phyloP scores from a whole-genome alignment of 2,888 invertebrate species.

The Clivina fossor region DNA sequence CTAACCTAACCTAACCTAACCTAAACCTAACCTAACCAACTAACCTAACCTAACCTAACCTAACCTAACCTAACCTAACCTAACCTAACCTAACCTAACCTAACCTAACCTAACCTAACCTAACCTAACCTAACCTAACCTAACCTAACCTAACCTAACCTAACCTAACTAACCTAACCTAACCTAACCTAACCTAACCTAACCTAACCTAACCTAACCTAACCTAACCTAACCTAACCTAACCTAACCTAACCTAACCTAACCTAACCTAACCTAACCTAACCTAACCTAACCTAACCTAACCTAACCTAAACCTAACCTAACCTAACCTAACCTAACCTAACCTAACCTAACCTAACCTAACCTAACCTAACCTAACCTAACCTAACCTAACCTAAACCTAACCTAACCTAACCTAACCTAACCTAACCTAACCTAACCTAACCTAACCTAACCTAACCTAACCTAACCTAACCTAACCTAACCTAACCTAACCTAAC shows the following conservation, averaged over 20 bases:
- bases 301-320: conserved; percentile 34
- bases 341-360: conserved; percentile 34
- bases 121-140: conserved; percentile 28
- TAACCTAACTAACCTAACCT: conserved; percentile 29
- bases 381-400: conserved; percentile 37
- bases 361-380: conserved; percentile 37
- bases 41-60: conserved; percentile 35
- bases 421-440: conserved; percentile 12
- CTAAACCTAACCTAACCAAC: conserved; percentile 25
- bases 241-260: conserved; percentile 30
- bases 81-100: conserved; percentile 31
- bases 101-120: conserved; percentile 31
- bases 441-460: conserved; percentile 12
- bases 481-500: no score
- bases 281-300: conserved; percentile 36
- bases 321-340: conserved; percentile 10
- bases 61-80: conserved; percentile 33
- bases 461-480: no score
- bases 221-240: conserved; percentile 32
- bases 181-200: conserved; percentile 28
- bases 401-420: conserved; percentile 37
- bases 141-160: conserved; percentile 30
- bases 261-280: conserved; percentile 37
- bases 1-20: conserved; percentile 25
- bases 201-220: conserved; percentile 26